phyloP scores from a whole-genome alignment of 2,113 vertebrate species.

The Poeciliopsis retropinna region DNA sequence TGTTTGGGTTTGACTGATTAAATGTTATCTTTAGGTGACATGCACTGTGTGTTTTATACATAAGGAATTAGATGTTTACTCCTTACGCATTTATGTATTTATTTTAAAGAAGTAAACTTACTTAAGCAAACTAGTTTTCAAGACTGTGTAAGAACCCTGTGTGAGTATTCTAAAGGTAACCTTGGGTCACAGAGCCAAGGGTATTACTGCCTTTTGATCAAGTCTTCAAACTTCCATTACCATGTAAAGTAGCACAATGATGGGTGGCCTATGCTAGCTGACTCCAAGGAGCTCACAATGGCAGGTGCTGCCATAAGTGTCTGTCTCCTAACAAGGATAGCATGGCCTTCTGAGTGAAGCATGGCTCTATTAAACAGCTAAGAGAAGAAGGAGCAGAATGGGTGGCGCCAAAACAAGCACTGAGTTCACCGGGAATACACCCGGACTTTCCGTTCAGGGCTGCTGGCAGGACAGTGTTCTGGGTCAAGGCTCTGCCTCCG shows the following conservation, averaged over 20 bases:
- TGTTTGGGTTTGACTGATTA: too few relatives aligned
- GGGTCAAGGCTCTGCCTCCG: slow-evolving; percentile 77
- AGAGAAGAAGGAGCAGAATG: slow-evolving; percentile 14
- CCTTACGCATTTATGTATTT: neutral
- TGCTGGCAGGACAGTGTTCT: slow-evolving; percentile 59
- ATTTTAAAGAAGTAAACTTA: neutral
- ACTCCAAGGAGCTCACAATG: slow-evolving; percentile 35
- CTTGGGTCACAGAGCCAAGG: slow-evolving; percentile 55
- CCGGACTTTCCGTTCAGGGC: slow-evolving; percentile 47
- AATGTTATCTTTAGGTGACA: too few relatives aligned
- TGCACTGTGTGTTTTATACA: too few relatives aligned
- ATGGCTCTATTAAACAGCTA: slow-evolving; percentile 72
- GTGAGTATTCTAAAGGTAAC: slow-evolving; percentile 48
- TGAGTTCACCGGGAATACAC: slow-evolving; percentile 37
- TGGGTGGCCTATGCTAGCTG: slow-evolving; percentile 52
- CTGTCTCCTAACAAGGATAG: slow-evolving; percentile 68
- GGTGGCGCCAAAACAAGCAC: slow-evolving; percentile 18
- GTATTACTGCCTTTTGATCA: slow-evolving; percentile 38
- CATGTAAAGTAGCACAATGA: slow-evolving; percentile 68
- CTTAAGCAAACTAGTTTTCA: neutral
- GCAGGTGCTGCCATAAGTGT: slow-evolving; percentile 50
- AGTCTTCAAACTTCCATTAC: slow-evolving; percentile 63
- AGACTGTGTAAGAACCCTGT: neutral
- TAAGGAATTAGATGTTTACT: neutral
- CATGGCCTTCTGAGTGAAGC: slow-evolving; percentile 75